These are phyloP conservation scores for Heliopora coerulea DNA, from an alignment of 92 coral and sea anemone genomes.

Conservation along the genomic window DNA sequence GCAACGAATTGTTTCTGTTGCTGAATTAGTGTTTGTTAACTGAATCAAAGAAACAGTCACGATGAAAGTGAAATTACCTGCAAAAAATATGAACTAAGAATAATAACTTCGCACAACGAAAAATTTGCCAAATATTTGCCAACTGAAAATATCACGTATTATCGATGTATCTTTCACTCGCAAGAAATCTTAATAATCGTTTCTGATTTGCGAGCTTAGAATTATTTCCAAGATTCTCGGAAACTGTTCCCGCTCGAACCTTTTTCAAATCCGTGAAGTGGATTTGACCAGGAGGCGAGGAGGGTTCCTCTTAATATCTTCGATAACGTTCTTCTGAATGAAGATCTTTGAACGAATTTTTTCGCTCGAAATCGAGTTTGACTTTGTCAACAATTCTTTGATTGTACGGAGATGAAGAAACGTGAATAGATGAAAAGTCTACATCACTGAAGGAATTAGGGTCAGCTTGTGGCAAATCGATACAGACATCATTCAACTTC, in stretches of 20 bases:
- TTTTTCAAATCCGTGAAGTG: slow-evolving; percentile 28
- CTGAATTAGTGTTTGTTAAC: too few relatives aligned
- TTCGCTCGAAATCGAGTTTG: slow-evolving; percentile 2
- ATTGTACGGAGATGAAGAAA: slow-evolving; percentile 17
- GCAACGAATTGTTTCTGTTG: too few relatives aligned
- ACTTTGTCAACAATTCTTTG: background rate
- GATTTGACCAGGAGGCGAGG: background rate
- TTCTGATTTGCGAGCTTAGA: background rate
- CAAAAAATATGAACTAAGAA: too few relatives aligned
- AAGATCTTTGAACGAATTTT: slow-evolving; percentile 4
- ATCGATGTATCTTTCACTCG: slow-evolving; percentile 10
- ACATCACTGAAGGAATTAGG: slow-evolving; percentile 7
- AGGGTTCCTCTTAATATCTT: background rate
- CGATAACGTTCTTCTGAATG: background rate
- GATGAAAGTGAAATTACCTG: too few relatives aligned
- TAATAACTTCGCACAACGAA: too few relatives aligned
- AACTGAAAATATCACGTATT: background rate
- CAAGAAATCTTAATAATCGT: slow-evolving; percentile 4
- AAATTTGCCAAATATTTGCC: too few relatives aligned
- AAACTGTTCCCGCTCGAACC: background rate
- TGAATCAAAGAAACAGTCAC: too few relatives aligned
- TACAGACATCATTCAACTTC: slow-evolving; percentile 15
- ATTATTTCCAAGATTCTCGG: background rate
- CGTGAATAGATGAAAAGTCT: slow-evolving; percentile 5
- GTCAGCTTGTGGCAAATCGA: background rate